Base-by-base conservation (phyloP, 2,888 invertebrate species). In the Eurytoma adleriae region DNA sequence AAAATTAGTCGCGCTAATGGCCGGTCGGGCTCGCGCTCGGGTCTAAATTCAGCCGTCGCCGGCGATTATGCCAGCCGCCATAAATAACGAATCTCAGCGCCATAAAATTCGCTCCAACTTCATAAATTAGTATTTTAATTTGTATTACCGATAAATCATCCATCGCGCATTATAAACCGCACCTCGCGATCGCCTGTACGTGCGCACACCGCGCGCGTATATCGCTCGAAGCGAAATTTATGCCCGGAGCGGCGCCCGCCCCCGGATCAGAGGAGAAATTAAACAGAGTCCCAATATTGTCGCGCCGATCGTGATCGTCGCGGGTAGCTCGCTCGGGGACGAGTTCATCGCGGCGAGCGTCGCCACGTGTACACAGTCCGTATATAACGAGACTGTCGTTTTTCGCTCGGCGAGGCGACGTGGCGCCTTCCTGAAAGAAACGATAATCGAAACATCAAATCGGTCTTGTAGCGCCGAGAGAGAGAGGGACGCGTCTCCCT, bases 391-490 rank as follows among this genome's bases (percentile, higher is more conserved):
- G 74, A 40, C 27, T 68, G 18, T 74, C 73, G 40, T 18, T 64
- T 59, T 50, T 48, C 59, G 14, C 20, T 24, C 30, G 59, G 50
- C 16, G n/a, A 52, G 62, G 78, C 73, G 59, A 73, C 70, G 72
- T 73, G 82, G 79, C 83, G 83, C 84, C 85, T 85, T 84, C 84
- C 83, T 84, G 84, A 85, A 85, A 83, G 83, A 83, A 72, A 85
- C 82, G 84, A 84, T 84, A 84, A 85, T 85, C 84, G 84, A 85
- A 84, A 84, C 84, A 84, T 84, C 84, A 83, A 84, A 85, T 83
- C 82, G 82, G 78, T 85, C 84, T 85, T 87, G 87, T 87, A 85
- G 83, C 71, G 76, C 5, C 72, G 72, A 50, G 84, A 7, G 40
- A 40, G 40, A 40, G 40, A 40, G 40, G 84, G 84, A 82, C 84